Conservation (phyloP, 2,888 invertebrate genomes). For the Perizoma affinitatum region DNA sequence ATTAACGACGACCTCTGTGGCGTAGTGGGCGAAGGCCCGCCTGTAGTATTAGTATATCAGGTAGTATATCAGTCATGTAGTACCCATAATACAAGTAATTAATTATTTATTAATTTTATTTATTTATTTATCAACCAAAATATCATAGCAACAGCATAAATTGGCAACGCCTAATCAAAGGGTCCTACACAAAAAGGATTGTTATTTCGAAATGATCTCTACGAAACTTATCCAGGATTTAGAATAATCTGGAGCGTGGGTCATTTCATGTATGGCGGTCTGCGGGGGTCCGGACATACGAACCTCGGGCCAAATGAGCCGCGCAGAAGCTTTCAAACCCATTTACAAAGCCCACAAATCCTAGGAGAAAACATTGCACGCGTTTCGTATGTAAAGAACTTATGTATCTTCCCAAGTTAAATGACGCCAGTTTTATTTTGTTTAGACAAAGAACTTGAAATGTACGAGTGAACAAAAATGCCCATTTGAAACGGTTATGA, state of each 20-base stretch:
- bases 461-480: not conserved
- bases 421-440: constrained; percentile 19
- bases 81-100: no score
- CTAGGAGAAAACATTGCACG: constrained; percentile 49
- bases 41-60: no score
- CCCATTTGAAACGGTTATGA: not conserved
- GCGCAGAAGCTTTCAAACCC: constrained; percentile 57
- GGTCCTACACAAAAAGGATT: constrained; percentile 16
- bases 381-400: constrained; percentile 21
- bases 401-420: constrained; percentile 12
- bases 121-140: no score
- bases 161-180: constrained; percentile 12
- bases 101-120: no score
- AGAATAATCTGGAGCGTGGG: constrained; percentile 37
- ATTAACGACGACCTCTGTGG: no score
- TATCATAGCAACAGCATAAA: not conserved
- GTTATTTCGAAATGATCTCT: constrained; percentile 28
- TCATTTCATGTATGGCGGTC: constrained; percentile 32
- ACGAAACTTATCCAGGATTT: constrained; percentile 31
- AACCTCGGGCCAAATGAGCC: constrained; percentile 55
- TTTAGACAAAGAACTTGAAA: not conserved
- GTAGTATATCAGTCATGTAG: no score
- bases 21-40: no score
- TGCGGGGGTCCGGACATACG: constrained; percentile 39
- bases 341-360: constrained; percentile 58